Evolutionary conservation across 1,140 invertebrate genomes (phyloP).

Genomic region (Drosophila parvula): DNA sequence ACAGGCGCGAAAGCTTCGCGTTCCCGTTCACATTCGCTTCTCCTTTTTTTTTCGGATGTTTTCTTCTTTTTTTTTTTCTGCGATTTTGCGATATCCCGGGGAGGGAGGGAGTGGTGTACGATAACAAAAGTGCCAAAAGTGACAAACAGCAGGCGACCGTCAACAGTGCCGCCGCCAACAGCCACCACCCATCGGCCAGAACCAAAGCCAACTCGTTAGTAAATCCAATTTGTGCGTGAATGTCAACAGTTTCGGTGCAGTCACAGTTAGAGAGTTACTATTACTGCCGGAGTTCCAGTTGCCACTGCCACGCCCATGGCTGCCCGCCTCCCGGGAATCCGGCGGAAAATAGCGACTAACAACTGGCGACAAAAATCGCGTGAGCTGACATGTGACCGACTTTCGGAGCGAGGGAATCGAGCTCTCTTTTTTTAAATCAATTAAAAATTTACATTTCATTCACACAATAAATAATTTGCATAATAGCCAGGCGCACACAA

Average conservation of each 20-base stretch:
- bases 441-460: conserved; percentile 81
- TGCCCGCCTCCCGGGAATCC: background rate
- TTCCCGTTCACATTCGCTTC: conserved; percentile 32
- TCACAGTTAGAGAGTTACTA: conserved; percentile 47
- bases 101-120: conserved; percentile 20
- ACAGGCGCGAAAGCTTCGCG: conserved; percentile 73
- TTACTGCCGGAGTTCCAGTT: conserved; percentile 20
- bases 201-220: conserved; percentile 68
- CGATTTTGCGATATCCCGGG: conserved; percentile 8
- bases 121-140: conserved; percentile 81
- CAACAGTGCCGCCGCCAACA: conserved; percentile 24
- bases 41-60: background rate
- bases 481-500: conserved; percentile 51
- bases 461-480: conserved; percentile 79
- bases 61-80: conserved; percentile 21
- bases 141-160: conserved; percentile 79
- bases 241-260: conserved; percentile 76
- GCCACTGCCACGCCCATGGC: conserved; percentile 15
- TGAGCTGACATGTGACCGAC: conserved; percentile 61
- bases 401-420: conserved; percentile 26
- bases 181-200: conserved; percentile 1
- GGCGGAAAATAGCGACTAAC: conserved; percentile 17
- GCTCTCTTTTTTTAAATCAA: conserved; percentile 55
- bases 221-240: conserved; percentile 82
- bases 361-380: conserved; percentile 55